A percentile compares a stretch with the other conserved stretches of the same genome.
Conservation (phyloP, 1,140 invertebrate species). For the Apis cerana region DNA sequence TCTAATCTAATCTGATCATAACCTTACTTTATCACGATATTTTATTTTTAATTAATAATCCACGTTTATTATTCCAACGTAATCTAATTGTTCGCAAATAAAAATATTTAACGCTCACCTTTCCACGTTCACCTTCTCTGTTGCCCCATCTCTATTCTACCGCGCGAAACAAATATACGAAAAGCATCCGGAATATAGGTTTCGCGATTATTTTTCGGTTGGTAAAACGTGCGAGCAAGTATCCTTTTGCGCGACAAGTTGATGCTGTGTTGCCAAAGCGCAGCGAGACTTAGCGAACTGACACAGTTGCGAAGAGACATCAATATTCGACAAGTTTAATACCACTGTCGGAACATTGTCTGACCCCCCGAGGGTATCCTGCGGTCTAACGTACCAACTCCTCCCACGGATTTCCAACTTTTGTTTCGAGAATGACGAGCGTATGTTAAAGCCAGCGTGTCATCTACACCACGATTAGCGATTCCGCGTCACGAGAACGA, state of each 20-base stretch:
- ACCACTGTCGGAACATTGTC: conserved; percentile 66
- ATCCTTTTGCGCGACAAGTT: background rate
- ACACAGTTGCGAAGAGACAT: conserved; percentile 53
- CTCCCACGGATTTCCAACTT: conserved; percentile 64
- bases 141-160: no score
- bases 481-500: conserved; percentile 4
- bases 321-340: conserved; percentile 70
- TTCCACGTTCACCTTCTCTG: no score
- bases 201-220: background rate
- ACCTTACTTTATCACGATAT: no score
- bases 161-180: no score
- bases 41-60: no score
- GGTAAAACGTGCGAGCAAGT: background rate
- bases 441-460: conserved; percentile 15
- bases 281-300: conserved; percentile 26
- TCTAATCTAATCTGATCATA: no score
- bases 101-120: no score
- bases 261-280: conserved; percentile 5
- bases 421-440: conserved; percentile 31
- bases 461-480: conserved; percentile 16
- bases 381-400: conserved; percentile 65
- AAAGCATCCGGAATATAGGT: no score
- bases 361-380: conserved; percentile 38
- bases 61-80: no score
- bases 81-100: no score